These are phyloP conservation scores for Emydoidea blandingii DNA, from an alignment of 2,797 vertebrate genomes.

Conservation along the genomic window DNA sequence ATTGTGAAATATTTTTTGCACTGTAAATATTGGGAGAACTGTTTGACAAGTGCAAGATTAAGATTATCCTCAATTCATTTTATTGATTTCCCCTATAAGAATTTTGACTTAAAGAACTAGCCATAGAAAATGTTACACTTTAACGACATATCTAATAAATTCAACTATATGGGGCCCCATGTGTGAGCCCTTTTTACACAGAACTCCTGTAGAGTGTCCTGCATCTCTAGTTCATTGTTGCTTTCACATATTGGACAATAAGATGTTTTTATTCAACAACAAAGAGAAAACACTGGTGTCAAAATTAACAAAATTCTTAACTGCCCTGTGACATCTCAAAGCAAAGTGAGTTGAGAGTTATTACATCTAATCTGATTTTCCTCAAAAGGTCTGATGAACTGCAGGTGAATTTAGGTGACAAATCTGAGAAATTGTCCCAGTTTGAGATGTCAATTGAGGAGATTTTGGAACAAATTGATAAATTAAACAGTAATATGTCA, in stretches of 20 bases:
- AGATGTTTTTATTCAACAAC: neutral
- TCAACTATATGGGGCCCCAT: neutral
- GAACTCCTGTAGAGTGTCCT: neutral
- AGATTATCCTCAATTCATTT: neutral
- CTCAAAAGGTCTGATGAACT: neutral
- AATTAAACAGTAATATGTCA: too few species aligned
- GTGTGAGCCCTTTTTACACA: neutral
- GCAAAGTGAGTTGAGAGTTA: neutral
- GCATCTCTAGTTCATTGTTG: neutral
- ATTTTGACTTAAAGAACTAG: neutral
- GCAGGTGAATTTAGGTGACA: too few species aligned
- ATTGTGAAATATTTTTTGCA: neutral
- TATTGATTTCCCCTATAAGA: neutral
- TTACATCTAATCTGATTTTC: neutral
- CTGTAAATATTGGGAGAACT: neutral
- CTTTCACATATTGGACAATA: neutral
- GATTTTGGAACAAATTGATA: too few species aligned
- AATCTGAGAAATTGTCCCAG: too few species aligned
- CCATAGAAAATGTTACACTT: neutral
- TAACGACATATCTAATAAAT: neutral
- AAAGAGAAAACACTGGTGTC: neutral
- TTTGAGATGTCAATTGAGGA: too few species aligned
- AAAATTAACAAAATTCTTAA: neutral
- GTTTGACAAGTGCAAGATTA: neutral
- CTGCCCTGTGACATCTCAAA: neutral